Base-by-base conservation (phyloP, 2,888 invertebrate species). In the Thera britannica region DNA sequence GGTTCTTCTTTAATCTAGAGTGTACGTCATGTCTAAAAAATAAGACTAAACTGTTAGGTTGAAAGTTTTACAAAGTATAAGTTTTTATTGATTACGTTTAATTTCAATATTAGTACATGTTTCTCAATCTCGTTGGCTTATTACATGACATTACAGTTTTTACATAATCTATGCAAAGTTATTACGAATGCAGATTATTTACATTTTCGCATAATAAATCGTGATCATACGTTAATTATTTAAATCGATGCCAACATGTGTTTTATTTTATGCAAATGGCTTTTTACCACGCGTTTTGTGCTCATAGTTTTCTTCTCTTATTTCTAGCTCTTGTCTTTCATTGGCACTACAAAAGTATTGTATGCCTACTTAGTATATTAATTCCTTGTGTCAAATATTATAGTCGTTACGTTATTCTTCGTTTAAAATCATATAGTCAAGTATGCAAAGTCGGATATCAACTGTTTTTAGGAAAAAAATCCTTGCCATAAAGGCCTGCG, bases 121-220 rank as follows among this genome's bases (percentile, higher is more conserved):
- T 46, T 59, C 46, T 55, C 34, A 34, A 48, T 60, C 65, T 60
- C 34, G 55, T 60, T 57, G 36, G 48, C 48, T 61, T 51, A 49
- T 61, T 62, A 62, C 62, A 46, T 52, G 38, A 46, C 44, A 46
- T 9, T 46, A 46, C 44, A 46, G 9, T 44, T 2, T 65, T 62
- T 62, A 61, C 65, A 60, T 69, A 70, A 71, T 57, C 11, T 67
- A 49, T 60, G 44, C 66, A 56, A 51, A 65, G 67, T 56, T 59
- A 54, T 69, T 67, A 52, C 58, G 55, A 56, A 71, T 72, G 72
- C 58, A 72, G 66, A 75, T 70, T 49, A 61, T 67, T 62, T 69
- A 61, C 59, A 71, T 71, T 72, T 74, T 73, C 67, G 70, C 72
- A 70, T 72, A 70, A 72, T 62, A 59, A 36, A 58, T 48, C 52